A percentile compares a stretch with the other conserved stretches of the same genome.
These are phyloP conservation scores for Pandemis corylana DNA, from an alignment of 2,888 invertebrate genomes.

Conservation along the genomic window DNA sequence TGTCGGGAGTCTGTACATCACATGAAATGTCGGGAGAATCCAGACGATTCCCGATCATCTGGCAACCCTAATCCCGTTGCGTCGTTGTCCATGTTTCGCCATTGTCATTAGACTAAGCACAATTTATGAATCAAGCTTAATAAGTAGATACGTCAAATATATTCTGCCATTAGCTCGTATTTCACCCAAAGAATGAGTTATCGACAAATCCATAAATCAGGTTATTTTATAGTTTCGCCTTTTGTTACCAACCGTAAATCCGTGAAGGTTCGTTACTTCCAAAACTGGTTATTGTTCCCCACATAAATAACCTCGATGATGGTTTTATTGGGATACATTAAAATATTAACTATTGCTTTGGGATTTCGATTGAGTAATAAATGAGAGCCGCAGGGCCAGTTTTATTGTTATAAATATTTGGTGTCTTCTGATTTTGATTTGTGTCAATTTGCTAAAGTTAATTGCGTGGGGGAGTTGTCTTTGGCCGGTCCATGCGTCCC, in stretches of 20 bases:
- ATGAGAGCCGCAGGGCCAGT: not conserved
- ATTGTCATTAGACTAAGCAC: not conserved
- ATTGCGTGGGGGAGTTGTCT: not conserved
- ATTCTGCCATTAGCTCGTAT: not conserved
- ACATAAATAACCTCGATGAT: conserved; percentile 14
- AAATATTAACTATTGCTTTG: conserved; percentile 3
- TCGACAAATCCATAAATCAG: conserved; percentile 22
- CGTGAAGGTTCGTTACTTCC: not conserved
- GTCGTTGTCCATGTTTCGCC: too few relatives aligned
- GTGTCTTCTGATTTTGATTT: not conserved
- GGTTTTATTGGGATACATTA: conserved; percentile 10
- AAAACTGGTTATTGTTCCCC: conserved; percentile 1
- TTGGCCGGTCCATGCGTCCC: too few relatives aligned
- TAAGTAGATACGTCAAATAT: not conserved
- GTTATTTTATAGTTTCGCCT: conserved; percentile 20
- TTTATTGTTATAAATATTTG: conserved; percentile 9
- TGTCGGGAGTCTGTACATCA: too few relatives aligned
- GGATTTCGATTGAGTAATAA: not conserved
- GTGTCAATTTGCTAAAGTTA: not conserved
- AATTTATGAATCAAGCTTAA: too few relatives aligned
- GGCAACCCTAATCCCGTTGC: too few relatives aligned
- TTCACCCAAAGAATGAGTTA: conserved; percentile 17
- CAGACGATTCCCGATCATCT: too few relatives aligned
- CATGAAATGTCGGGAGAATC: too few relatives aligned
- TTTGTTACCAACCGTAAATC: conserved; percentile 12